These are phyloP conservation scores for Salmo trutta DNA, from an alignment of 2,797 vertebrate genomes.

Conservation along the genomic window DNA sequence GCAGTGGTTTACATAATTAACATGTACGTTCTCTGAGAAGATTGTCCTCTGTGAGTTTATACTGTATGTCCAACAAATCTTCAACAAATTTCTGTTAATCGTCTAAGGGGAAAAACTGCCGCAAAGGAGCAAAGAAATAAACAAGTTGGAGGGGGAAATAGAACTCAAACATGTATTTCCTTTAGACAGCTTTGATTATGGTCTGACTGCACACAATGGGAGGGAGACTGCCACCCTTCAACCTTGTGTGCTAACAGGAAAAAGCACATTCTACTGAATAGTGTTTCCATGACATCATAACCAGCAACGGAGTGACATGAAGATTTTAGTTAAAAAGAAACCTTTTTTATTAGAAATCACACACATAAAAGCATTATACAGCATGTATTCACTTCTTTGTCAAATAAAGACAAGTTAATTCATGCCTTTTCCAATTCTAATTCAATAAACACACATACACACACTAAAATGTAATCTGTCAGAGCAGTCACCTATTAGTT, in stretches of 20 bases:
- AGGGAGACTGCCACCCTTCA: slow-evolving; percentile 53
- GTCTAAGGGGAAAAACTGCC: not conserved
- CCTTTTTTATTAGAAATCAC: slow-evolving; percentile 68
- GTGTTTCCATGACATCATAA: slow-evolving; percentile 11
- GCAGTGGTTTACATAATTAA: not conserved
- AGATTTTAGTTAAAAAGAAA: slow-evolving; percentile 46
- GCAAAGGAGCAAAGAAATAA: slow-evolving; percentile 35
- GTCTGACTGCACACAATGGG: slow-evolving; percentile 71
- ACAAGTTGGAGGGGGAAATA: slow-evolving; percentile 56
- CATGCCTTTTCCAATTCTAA: slow-evolving; percentile 17
- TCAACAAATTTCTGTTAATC: not conserved
- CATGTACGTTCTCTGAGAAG: not conserved
- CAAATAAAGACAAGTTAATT: slow-evolving; percentile 40
- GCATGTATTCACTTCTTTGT: slow-evolving; percentile 42
- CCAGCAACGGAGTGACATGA: slow-evolving; percentile 40
- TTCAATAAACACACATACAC: slow-evolving; percentile 25
- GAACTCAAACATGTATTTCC: slow-evolving; percentile 71
- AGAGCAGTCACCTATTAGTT: slow-evolving; percentile 46
- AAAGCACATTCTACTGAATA: slow-evolving; percentile 57
- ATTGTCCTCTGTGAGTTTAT: not conserved
- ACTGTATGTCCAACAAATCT: not conserved
- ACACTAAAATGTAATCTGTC: slow-evolving; percentile 47
- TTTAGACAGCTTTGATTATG: slow-evolving; percentile 73
- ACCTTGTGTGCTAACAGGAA: slow-evolving; percentile 70
- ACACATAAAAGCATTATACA: slow-evolving; percentile 58